Evolutionary conservation across 2,113 vertebrate genomes (phyloP).

Genomic region (Phaethornis superciliosus): DNA sequence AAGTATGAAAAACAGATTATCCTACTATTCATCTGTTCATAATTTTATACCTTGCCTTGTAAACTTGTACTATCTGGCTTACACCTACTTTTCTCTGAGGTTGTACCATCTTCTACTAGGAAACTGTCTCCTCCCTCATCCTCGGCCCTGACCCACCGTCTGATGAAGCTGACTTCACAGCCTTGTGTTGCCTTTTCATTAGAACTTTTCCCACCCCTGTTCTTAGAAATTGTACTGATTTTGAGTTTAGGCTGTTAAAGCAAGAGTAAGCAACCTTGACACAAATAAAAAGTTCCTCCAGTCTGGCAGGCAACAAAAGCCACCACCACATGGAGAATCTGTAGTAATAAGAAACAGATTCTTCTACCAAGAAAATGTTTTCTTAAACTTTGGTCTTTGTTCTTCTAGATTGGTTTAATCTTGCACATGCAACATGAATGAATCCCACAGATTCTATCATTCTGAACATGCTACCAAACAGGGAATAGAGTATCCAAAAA

Average conservation of each 20-base stretch:
- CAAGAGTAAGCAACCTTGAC: constrained; percentile 67
- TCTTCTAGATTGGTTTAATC: background rate
- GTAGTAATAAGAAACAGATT: constrained; percentile 32
- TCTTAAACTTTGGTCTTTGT: background rate
- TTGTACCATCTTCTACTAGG: background rate
- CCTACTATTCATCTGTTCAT: background rate
- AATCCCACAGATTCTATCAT: background rate
- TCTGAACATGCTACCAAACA: background rate
- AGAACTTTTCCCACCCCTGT: background rate
- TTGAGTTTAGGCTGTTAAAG: constrained; percentile 74
- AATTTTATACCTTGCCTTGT: background rate
- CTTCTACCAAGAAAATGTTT: constrained; percentile 51
- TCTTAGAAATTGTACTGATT: background rate
- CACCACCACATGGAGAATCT: constrained; percentile 67
- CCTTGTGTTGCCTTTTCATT: background rate
- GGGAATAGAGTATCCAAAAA: background rate
- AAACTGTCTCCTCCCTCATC: background rate
- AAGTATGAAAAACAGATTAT: background rate
- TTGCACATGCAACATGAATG: background rate
- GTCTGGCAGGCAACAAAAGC: constrained; percentile 79
- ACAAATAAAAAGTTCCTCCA: constrained; percentile 77
- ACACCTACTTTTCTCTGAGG: background rate
- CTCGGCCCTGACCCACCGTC: background rate
- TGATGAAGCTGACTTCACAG: background rate
- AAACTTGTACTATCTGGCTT: background rate